Conservation (phyloP, 2,113 vertebrate genomes). For the Istiophorus platypterus region DNA sequence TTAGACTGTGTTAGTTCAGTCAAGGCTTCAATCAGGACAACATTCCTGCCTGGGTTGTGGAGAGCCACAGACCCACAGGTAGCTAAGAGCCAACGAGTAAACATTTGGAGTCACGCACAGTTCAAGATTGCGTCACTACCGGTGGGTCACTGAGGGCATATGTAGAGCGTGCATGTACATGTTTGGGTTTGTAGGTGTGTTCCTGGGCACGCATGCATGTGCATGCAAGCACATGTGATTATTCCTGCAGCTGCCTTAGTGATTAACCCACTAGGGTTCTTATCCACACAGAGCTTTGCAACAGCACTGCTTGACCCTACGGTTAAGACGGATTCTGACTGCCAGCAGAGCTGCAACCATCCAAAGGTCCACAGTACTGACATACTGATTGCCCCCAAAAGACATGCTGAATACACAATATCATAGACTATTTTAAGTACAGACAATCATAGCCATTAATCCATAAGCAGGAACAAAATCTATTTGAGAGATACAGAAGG, state of each 20-base stretch:
- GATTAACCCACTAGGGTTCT: slow-evolving; percentile 51
- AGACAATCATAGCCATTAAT: background rate
- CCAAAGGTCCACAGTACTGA: slow-evolving; percentile 47
- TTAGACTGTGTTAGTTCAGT: slow-evolving; percentile 26
- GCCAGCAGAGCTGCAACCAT: slow-evolving; percentile 13
- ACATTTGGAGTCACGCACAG: slow-evolving; percentile 47
- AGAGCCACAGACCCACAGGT: slow-evolving; percentile 38
- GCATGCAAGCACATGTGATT: slow-evolving; percentile 48
- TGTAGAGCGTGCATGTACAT: slow-evolving; percentile 29
- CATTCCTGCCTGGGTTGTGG: slow-evolving; percentile 34
- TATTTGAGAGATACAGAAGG: background rate
- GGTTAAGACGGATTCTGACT: slow-evolving; percentile 23
- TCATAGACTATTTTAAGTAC: background rate
- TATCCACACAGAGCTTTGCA: slow-evolving; percentile 22
- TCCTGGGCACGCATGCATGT: slow-evolving; percentile 32
- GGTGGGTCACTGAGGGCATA: slow-evolving; percentile 57
- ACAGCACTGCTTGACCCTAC: slow-evolving; percentile 28
- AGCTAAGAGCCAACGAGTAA: slow-evolving; percentile 46
- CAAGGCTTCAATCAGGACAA: slow-evolving; percentile 22
- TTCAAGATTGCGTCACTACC: slow-evolving; percentile 46
- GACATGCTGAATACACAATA: slow-evolving; percentile 7
- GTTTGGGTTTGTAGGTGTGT: slow-evolving; percentile 39
- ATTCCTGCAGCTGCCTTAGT: slow-evolving; percentile 44
- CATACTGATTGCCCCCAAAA: slow-evolving; percentile 23
- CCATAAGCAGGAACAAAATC: background rate